Evolutionary conservation across 2,888 invertebrate genomes (phyloP).

Genomic region (Drosophila quinaria): DNA sequence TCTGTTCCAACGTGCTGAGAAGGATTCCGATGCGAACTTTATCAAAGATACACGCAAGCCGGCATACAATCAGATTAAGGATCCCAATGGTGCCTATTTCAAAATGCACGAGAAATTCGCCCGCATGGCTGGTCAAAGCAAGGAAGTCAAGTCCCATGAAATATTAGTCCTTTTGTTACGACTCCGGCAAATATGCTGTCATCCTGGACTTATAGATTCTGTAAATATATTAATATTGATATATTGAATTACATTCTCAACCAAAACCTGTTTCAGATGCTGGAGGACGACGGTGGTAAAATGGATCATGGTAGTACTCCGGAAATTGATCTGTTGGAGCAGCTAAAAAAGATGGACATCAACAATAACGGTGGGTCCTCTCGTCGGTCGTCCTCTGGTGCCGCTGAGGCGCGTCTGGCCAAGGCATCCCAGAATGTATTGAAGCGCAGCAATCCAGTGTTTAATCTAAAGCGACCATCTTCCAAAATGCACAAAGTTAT

Average conservation of each 20-base stretch:
- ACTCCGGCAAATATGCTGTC: conserved; percentile 95
- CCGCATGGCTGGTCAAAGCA: conserved; percentile 87
- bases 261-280: conserved; percentile 84
- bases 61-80: conserved; percentile 83
- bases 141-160: conserved; percentile 89
- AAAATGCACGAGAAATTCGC: conserved; percentile 89
- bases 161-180: conserved; percentile 94
- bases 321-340: conserved; percentile 88
- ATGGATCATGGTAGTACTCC: conserved; percentile 71
- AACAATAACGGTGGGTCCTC: conserved; percentile 71
- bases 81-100: conserved; percentile 86
- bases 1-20: conserved; percentile 91
- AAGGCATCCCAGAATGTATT: conserved; percentile 89
- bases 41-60: conserved; percentile 68
- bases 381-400: conserved; percentile 13
- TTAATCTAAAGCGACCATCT: conserved; percentile 87
- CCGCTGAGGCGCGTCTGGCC: conserved; percentile 84
- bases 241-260: neutral
- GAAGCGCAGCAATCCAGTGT: conserved; percentile 90
- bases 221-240: conserved; percentile 84
- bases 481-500: conserved; percentile 89
- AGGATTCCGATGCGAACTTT: conserved; percentile 85
- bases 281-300: conserved; percentile 85
- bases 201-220: conserved; percentile 92
- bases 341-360: conserved; percentile 88